These are phyloP conservation scores for Haemorhous mexicanus DNA, from an alignment of 2,113 vertebrate genomes.

Conservation along the genomic window DNA sequence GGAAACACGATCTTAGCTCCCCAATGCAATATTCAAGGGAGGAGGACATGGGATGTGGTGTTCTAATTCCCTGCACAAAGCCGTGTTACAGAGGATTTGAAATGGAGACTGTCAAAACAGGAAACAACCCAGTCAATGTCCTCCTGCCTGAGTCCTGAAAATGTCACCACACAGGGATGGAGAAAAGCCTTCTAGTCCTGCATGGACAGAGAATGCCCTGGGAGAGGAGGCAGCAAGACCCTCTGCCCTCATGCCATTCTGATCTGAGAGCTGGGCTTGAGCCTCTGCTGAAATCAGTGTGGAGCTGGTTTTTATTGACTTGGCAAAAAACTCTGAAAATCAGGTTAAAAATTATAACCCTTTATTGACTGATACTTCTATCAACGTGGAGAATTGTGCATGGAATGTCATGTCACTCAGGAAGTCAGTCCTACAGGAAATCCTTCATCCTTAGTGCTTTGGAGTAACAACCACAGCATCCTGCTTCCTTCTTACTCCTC, in stretches of 20 bases:
- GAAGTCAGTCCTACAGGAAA: slow-evolving; percentile 16
- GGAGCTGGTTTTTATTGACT: neutral
- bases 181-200: neutral
- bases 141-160: neutral
- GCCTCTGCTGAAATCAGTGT: neutral
- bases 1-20: neutral
- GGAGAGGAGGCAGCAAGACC: rapidly evolving
- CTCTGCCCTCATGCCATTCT: neutral
- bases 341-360: neutral
- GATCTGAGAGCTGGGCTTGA: neutral
- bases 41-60: neutral
- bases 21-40: neutral
- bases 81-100: neutral
- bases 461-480: neutral
- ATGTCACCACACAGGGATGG: neutral
- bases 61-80: neutral
- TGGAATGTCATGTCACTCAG: neutral
- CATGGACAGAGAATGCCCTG: neutral
- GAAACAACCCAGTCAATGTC: neutral
- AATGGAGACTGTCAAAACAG: slow-evolving; percentile 23
- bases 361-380: neutral
- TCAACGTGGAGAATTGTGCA: neutral
- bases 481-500: neutral
- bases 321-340: neutral
- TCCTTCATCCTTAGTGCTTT: neutral